Evolutionary conservation across 2,888 invertebrate genomes (phyloP), one percentile per base, ranked within the genome.

Genomic region (Tolmerus cingulatus): DNA sequence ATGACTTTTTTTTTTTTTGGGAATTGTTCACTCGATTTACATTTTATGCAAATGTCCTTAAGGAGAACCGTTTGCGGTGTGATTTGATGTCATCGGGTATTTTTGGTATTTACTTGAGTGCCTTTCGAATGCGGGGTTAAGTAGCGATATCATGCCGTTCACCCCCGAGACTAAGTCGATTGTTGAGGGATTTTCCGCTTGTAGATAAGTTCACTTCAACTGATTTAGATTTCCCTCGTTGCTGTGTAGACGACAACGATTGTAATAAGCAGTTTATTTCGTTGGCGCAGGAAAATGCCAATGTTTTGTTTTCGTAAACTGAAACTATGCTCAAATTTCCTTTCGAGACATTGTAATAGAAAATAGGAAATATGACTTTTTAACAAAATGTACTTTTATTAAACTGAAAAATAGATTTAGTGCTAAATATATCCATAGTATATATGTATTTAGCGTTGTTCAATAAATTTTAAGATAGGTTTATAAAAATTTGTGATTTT

Each of bases 81-180:
- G 87, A 88, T 88, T 88, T 88, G 88, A 88, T 88, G 88, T 88
- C 88, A 88, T 88, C 88, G 88, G 85, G 87, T 88, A 88, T 88
- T 88, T 88, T 88, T 85, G 87, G 87, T 74, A 87, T 85, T 88
- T 88, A 87, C 86, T 86, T 86, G 43, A 86, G 81, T 57, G 76
- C 79, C 85, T 87, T 78, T 85, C 78, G 85, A 88, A 86, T 78
- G 87, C 86, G 78, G 88, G 87, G 87, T 87, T 87, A 85, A 77
- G 87, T 87, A 79, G 46, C 85, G 74, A 87, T 87, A 87, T 88
- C 37, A 57, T 66, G 84, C 43, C 84, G 66, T 84, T 84, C 84
- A 84, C 84, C 84, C 84, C 40, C 16, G 66, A 74, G 84, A 37
- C 34, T 74, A 66, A 84, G 84, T 66, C 66, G 43, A 84, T 84